Evolutionary conservation across 2,888 invertebrate species (phyloP), one percentile per base, ranked within the genome.

Genomic region (Listrodromus nycthemerus): DNA sequence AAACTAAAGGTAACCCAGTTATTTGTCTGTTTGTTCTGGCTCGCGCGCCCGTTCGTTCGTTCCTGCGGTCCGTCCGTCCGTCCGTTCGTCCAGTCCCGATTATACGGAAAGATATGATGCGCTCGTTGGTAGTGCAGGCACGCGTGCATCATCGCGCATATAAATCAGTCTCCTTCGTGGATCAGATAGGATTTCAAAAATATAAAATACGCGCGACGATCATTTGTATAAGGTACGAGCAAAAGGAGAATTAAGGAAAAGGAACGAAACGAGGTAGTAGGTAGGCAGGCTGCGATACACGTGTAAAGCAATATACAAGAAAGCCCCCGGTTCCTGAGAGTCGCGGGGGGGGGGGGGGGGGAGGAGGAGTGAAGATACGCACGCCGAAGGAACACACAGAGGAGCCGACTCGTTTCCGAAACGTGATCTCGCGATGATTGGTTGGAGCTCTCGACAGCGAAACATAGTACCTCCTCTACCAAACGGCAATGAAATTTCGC

Each of bases 1-100:
- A 85, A 93, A 91, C 90, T 91, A 92, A 92, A 92, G 88, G 91
- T 92, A 93, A 93, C 92, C 93, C 92, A 93, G 93, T 92, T 93
- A 93, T 93, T 93, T 93, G 48, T 92, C 91, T 91, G 92, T 91
- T 92, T 91, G 89, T 89, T 87, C 84, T 82, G 87, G 83, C 84
- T 78, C 88, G 90, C 63, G 91, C 91, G 88, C 71, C 50, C 81
- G 73, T 66, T 75, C 84, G 75, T 85, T 80, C 71, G 66, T 83
- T 63, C 50, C 74, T 52, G 33, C 45, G 70, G 45, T 65, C 19
- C 48, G 61, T 69, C 61, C 21, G 67, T 77, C 48, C 58, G 71
- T 75, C 61, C 76, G 48, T 74, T 75, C 75, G 65, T 74, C 82
- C 82, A 65, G 83, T 61, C 79, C 86, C 86, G 87, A 88, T 88